Evolutionary conservation across 2,113 vertebrate species (phyloP), one percentile per base, ranked within the genome.

Genomic region (Clinocottus analis): DNA sequence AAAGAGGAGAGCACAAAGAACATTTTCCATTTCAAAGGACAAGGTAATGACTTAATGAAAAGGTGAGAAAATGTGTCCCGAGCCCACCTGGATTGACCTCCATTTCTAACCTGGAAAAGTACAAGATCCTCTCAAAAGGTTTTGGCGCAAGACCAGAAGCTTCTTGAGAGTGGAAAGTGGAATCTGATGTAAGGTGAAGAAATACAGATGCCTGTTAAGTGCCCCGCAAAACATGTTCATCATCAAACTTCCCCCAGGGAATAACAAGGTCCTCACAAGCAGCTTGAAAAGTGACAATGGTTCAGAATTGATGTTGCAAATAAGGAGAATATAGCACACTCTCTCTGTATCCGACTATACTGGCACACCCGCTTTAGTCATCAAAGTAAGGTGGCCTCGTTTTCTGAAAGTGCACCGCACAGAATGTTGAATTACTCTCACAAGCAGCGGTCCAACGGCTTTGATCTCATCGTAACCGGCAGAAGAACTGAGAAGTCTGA

Each of bases 141-240:
- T n/a, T 43, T 11, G 41, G 47, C 69, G 43, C 29, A 25, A 16
- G 21, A 56, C 37, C 67, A 41, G 7, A 27, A 61, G 55, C 60
- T 86, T 73, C 37, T 7, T 27, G 9, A 14, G 67, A 33, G 19
- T 67, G 78, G 33, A 23, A 87, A 90, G 74, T 83, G 37, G 68
- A 81, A 87, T 77, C 43, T 90, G 89, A 90, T 84, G 90, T 85
- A 87, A 91, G 80, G 49, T 55, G 61, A 74, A 67, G 84, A 85
- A 89, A 87, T 79, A 27, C 51, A 68, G 67, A 67, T 60, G 65
- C 41, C 70, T 76, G 49, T 78, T 82, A 82, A 85, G 71, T 68
- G 71, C 61, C 39, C 58, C n/a, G 16, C 3, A 35, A 72, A 83
- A 61, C 23, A 69, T 4, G 61, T 63, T 72, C 47, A 65, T 73